These are phyloP conservation scores for Parapsyche elsis DNA, from an alignment of 1,140 invertebrate species.

Conservation along the genomic window DNA sequence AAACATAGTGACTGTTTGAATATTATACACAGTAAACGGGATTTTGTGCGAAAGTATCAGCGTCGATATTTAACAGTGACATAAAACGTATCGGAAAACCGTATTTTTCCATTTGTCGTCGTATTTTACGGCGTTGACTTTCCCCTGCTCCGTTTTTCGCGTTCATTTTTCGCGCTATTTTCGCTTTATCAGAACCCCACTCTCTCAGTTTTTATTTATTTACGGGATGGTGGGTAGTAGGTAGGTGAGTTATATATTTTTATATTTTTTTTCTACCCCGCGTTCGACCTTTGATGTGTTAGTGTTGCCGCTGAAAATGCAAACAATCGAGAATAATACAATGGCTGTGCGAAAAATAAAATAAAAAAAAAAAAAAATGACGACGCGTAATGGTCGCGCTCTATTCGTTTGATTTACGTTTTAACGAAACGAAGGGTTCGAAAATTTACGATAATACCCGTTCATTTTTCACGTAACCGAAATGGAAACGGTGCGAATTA, in stretches of 20 bases:
- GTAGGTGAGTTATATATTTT: too few relatives aligned
- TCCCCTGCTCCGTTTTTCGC: not conserved
- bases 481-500: too few relatives aligned
- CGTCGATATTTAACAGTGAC: not conserved
- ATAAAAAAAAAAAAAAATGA: not conserved
- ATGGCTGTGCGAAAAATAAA: not conserved
- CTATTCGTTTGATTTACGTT: not conserved
- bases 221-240: too few relatives aligned
- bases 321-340: not conserved
- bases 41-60: not conserved
- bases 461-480: not conserved
- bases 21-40: too few relatives aligned
- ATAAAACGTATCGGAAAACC: slow-evolving; percentile 5
- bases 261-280: not conserved
- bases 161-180: not conserved
- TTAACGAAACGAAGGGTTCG: not conserved
- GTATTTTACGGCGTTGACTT: not conserved
- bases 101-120: slow-evolving; percentile 9
- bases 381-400: not conserved
- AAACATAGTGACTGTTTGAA: too few relatives aligned
- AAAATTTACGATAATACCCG: not conserved
- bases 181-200: not conserved
- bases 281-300: not conserved
- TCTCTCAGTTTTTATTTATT: not conserved
- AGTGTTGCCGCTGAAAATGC: not conserved